A percentile compares a stretch with the other conserved stretches of the same genome.
phyloP scores from a whole-genome alignment of 1,140 invertebrate species.

The Neodiprion fabricii region DNA sequence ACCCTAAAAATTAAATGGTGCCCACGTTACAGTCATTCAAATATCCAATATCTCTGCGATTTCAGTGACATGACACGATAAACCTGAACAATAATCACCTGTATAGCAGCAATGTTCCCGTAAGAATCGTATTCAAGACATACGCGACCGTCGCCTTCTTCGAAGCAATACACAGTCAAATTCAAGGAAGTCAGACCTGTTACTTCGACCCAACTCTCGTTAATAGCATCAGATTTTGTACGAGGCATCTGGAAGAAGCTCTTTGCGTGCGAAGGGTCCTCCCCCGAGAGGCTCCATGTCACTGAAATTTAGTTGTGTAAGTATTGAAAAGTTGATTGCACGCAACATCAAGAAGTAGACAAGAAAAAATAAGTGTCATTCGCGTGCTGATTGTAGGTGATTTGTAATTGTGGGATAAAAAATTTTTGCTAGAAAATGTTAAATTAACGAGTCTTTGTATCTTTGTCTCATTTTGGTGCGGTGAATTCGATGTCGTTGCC shows the following conservation, averaged over 20 bases:
- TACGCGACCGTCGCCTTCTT: conserved; percentile 40
- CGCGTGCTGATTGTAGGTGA: neutral
- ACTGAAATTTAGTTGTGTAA: too few relatives aligned
- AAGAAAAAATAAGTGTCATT: neutral
- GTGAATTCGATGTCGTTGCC: too few relatives aligned
- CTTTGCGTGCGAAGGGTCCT: conserved; percentile 37
- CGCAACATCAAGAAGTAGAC: neutral
- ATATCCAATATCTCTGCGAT: too few relatives aligned
- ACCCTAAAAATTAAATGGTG: conserved; percentile 34
- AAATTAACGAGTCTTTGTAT: too few relatives aligned
- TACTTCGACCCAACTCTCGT: conserved; percentile 49
- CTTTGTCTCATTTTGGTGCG: too few relatives aligned
- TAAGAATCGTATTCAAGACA: conserved; percentile 52
- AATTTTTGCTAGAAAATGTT: too few relatives aligned
- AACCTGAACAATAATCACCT: too few relatives aligned
- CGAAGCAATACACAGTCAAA: conserved; percentile 51
- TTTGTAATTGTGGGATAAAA: neutral
- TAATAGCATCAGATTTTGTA: conserved; percentile 52
- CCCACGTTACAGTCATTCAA: too few relatives aligned
- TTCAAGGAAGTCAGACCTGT: conserved; percentile 45
- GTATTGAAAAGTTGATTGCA: too few relatives aligned
- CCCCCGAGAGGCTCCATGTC: neutral
- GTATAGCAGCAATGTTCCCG: conserved; percentile 56
- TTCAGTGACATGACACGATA: too few relatives aligned
- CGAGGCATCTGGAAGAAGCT: conserved; percentile 59